Evolutionary conservation across 2,113 vertebrate genomes (phyloP), one percentile per base, ranked within the genome.

Genomic region (Myrmecobius fasciatus): DNA sequence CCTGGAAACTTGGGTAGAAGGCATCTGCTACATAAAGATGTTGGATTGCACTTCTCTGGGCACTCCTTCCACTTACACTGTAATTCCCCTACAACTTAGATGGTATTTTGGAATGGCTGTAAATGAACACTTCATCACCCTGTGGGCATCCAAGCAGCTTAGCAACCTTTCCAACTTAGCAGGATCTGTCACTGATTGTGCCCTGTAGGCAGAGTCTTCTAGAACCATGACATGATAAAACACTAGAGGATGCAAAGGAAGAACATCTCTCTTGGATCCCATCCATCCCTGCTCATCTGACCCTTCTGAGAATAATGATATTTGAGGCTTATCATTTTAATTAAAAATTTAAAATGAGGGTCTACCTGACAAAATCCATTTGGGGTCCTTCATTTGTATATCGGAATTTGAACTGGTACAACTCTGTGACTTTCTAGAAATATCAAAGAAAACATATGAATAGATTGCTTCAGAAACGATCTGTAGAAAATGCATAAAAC

Each of bases 351-450:
- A 83, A 83, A 96, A 95, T 93, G 92, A 54, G 26, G 46, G 93
- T 92, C 43, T 98, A 99, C 99, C 99, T 99, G 98, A 98, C 98
- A 97, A 99, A 99, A 97, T 99, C 99, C 99, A 99, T 98, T 91
- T 98, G 98, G 0, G 99, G 98, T 94, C 99, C 99, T 25, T 98
- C 97, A 94, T 98, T 96, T 51, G 98, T 98, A 94, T 99, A 99
- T 93, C 98, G 99, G 98, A 99, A 99, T 98, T 98, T 99, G 98
- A 99, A 99, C 94, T 99, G 99, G 97, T 99, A 99, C 96, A 99
- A 98, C 97, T 99, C 99, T n/a, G 99, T 99, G 97, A 99, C 98
- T 89, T 98, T 98, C 99, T 99, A 97, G 93, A 99, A 98, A 97
- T 67, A 91, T 2, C 95, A 98, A 93, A 96, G 46, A 8, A 25